Conservation (phyloP, 2,113 vertebrate species). For the Protomyctophum bolini region DNA sequence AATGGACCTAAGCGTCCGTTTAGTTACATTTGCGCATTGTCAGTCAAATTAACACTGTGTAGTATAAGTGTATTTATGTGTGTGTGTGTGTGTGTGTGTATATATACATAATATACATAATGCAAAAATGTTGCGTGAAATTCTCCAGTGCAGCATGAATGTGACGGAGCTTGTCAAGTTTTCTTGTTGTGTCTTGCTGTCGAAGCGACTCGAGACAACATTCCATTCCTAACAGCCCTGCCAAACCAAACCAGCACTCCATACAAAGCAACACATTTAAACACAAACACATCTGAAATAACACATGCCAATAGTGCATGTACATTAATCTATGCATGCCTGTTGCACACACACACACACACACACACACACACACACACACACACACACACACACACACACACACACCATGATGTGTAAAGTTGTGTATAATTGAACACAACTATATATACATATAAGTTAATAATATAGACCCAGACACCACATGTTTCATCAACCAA, state of each 20-base stretch:
- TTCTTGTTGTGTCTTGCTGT: slow-evolving; percentile 22
- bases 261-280: background rate
- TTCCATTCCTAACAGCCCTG: slow-evolving; percentile 16
- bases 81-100: no score
- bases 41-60: no score
- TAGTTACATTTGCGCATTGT: no score
- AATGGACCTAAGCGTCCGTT: no score
- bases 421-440: background rate
- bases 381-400: background rate
- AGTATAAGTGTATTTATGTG: no score
- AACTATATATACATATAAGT: no score
- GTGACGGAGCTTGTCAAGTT: slow-evolving; percentile 6
- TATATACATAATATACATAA: background rate
- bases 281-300: slow-evolving; percentile 15
- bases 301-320: slow-evolving; percentile 14
- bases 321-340: background rate
- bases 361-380: slow-evolving; percentile 4
- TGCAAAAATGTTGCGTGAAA: slow-evolving; percentile 9
- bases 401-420: background rate
- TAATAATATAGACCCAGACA: no score
- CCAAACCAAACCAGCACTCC: slow-evolving; percentile 32
- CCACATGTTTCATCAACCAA: no score
- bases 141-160: background rate
- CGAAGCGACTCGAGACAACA: background rate
- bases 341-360: background rate